Evolutionary conservation across 2,113 vertebrate genomes (phyloP).

Genomic region (Cacatua alba): DNA sequence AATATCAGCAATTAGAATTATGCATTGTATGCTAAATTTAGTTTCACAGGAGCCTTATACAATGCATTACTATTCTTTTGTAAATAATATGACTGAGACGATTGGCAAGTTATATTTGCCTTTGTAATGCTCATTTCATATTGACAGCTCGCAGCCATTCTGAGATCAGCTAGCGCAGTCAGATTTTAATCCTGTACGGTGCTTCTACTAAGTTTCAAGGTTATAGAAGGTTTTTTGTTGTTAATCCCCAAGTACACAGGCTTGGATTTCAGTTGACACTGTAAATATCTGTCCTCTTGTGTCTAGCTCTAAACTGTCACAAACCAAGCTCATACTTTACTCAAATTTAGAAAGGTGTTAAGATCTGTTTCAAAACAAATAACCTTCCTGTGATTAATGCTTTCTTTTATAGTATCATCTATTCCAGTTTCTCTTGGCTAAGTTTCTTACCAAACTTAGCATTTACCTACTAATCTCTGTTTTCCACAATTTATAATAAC

Average conservation of each 20-base stretch:
- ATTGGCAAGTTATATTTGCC: background rate
- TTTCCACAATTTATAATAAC: background rate
- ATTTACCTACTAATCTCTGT: background rate
- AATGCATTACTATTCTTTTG: background rate
- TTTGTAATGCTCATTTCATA: background rate
- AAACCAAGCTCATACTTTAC: background rate
- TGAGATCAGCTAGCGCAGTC: background rate
- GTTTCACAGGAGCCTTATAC: background rate
- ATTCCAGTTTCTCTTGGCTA: background rate
- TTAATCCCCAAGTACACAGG: background rate
- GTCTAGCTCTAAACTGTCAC: background rate
- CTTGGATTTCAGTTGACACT: background rate
- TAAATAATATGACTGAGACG: background rate
- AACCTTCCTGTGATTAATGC: background rate
- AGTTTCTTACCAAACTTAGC: background rate
- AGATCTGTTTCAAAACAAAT: background rate
- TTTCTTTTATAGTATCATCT: background rate
- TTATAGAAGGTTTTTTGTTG: background rate
- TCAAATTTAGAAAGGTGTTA: background rate
- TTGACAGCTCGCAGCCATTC: background rate
- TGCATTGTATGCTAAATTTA: background rate
- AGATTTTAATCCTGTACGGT: background rate
- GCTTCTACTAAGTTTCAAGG: background rate
- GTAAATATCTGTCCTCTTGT: background rate
- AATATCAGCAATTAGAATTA: background rate